Evolutionary conservation across 2,113 vertebrate genomes (phyloP), one percentile per base, ranked within the genome.

Genomic region (Syrmaticus mikado): DNA sequence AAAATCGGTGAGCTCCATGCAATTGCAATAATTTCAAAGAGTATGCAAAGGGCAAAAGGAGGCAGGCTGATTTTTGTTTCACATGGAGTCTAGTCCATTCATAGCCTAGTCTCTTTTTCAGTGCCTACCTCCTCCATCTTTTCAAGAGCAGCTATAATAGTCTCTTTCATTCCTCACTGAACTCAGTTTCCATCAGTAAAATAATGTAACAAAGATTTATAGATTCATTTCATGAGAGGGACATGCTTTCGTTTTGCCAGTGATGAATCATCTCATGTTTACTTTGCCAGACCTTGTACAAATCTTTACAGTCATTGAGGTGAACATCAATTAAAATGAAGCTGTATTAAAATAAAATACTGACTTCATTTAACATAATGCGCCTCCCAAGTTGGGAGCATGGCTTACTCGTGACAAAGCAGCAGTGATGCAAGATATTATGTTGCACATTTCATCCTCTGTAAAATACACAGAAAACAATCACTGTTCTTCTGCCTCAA

Each of bases 231-330:
- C 46, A 38, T 27, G 43, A 86, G 74, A 95, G 65, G 41, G 64
- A 67, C 64, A 58, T 0, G 0, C 84, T 96, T 95, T 81, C 75
- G 58, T 85, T 93, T 88, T 95, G 77, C 82, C 46, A 58, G 50
- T 89, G 88, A 96, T 95, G 60, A 95, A 93, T 96, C 95, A 74
- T 85, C 64, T 78, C 13, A 41, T 96, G 82, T 96, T 97, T 96
- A 94, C 82, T 93, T 97, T 95, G 60, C 43, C 40, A 86, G 91
- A 65, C 83, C 88, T 92, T 89, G 48, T 65, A 94, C 81, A 93
- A 72, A 91, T 89, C 92, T 93, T 93, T 67, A 77, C n/a, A 82
- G 71, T 85, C 72, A 87, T 55, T 92, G 80, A 91, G 86, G 78
- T 92, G 90, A 92, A 61, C 67, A 94, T 95, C 88, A 93, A 96